phyloP scores from a whole-genome alignment of 2,797 vertebrate species.

The Oceanodroma leucorhoa region DNA sequence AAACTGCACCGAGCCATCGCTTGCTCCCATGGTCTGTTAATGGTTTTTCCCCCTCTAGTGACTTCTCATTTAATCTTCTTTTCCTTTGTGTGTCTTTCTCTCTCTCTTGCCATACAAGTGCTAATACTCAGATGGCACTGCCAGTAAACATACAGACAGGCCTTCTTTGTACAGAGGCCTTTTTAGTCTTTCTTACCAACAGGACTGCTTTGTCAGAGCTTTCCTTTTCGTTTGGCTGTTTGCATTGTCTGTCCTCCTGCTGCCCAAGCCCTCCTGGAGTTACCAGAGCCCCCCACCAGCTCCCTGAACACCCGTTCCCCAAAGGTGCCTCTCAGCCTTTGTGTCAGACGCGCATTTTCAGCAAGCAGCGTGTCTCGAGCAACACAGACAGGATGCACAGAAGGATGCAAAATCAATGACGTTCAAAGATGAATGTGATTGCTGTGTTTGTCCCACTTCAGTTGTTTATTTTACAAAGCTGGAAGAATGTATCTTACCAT shows the following conservation, averaged over 20 bases:
- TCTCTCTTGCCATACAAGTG: neutral
- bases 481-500: neutral
- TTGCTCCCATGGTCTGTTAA: neutral
- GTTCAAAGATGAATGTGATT: neutral
- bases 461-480: neutral
- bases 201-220: constrained; percentile 1
- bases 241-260: neutral
- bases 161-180: neutral
- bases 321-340: neutral
- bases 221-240: neutral
- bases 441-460: neutral
- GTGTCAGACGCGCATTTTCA: neutral
- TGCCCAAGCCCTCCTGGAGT: neutral
- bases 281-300: neutral
- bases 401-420: neutral
- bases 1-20: neutral
- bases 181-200: neutral
- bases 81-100: neutral
- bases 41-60: neutral
- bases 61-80: neutral
- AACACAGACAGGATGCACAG: neutral
- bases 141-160: neutral
- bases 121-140: neutral
- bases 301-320: neutral
- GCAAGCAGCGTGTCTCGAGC: neutral